A percentile compares a stretch with the other conserved stretches of the same genome.
Evolutionary conservation across 2,113 vertebrate species (phyloP).

Genomic region (Xenus cinereus): DNA sequence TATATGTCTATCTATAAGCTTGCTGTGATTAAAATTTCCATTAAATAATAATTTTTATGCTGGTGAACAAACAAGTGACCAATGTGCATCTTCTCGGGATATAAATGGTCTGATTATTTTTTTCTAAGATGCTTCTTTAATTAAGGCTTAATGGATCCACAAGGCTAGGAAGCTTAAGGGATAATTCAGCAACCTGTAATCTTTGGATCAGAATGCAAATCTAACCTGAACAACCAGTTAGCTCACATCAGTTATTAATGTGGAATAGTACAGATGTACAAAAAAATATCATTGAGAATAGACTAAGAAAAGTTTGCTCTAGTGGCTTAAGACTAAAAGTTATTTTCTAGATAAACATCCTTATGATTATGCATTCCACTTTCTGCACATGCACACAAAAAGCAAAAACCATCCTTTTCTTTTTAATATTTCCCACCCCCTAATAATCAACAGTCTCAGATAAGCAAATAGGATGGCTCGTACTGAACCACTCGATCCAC

Average conservation of each 20-base stretch:
- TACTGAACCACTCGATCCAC: neutral
- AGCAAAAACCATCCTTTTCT: neutral
- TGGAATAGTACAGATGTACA: neutral
- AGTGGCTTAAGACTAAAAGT: neutral
- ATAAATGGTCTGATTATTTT: conserved; percentile 47
- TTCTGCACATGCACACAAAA: neutral
- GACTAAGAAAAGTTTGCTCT: neutral
- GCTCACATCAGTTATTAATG: neutral
- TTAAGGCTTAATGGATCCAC: conserved; percentile 42
- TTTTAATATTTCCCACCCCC: neutral
- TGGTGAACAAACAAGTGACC: conserved; percentile 58
- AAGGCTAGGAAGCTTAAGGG: conserved; percentile 43
- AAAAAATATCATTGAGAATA: neutral
- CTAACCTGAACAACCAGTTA: conserved; percentile 44
- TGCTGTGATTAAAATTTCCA: conserved; percentile 56
- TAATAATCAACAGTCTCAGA: neutral
- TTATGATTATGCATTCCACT: neutral
- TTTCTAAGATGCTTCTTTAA: conserved; percentile 31
- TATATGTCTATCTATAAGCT: conserved; percentile 44
- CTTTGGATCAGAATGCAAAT: conserved; percentile 57
- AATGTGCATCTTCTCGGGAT: conserved; percentile 23
- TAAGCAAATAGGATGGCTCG: neutral
- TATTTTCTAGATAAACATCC: neutral
- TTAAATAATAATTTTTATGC: conserved; percentile 61
- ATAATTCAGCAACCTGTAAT: conserved; percentile 50